phyloP scores from a whole-genome alignment of 1,140 invertebrate genomes.

The Drosophila ercepeae region DNA sequence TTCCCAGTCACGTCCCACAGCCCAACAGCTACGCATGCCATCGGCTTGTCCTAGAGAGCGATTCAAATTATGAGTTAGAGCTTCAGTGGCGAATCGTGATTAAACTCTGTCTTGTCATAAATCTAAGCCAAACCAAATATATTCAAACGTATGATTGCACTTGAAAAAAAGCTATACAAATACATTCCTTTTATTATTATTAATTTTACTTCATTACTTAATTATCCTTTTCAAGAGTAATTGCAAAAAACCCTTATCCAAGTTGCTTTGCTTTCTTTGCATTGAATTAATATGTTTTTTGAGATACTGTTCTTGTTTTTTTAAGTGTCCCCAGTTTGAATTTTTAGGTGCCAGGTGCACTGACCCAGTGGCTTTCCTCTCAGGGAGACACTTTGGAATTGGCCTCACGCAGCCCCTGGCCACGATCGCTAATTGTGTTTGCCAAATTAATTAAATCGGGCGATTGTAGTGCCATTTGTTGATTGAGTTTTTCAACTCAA shows the following conservation, averaged over 20 bases:
- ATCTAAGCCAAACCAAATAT: constrained; percentile 48
- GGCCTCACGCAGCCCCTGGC: constrained; percentile 49
- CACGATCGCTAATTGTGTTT: constrained; percentile 70
- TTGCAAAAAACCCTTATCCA: too few species aligned
- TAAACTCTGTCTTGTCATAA: constrained; percentile 50
- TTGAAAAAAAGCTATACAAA: not conserved
- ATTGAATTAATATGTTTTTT: too few species aligned
- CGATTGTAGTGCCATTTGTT: constrained; percentile 42
- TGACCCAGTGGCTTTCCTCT: constrained; percentile 21
- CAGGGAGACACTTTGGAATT: constrained; percentile 34
- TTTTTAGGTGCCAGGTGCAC: constrained; percentile 19
- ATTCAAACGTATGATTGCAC: constrained; percentile 47
- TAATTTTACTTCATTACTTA: too few species aligned
- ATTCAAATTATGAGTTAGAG: constrained; percentile 47
- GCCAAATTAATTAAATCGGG: constrained; percentile 74
- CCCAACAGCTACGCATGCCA: constrained; percentile 16
- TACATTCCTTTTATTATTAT: too few species aligned
- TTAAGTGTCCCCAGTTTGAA: not conserved
- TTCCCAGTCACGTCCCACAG: constrained; percentile 33
- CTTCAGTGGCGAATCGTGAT: constrained; percentile 46
- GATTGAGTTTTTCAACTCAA: constrained; percentile 49
- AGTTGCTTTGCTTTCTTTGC: too few species aligned
- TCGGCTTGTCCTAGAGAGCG: constrained; percentile 20
- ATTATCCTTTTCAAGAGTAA: too few species aligned
- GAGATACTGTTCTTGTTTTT: not conserved